phyloP scores from a whole-genome alignment of 2,888 invertebrate genomes.

The Leucoptera coffeella region DNA sequence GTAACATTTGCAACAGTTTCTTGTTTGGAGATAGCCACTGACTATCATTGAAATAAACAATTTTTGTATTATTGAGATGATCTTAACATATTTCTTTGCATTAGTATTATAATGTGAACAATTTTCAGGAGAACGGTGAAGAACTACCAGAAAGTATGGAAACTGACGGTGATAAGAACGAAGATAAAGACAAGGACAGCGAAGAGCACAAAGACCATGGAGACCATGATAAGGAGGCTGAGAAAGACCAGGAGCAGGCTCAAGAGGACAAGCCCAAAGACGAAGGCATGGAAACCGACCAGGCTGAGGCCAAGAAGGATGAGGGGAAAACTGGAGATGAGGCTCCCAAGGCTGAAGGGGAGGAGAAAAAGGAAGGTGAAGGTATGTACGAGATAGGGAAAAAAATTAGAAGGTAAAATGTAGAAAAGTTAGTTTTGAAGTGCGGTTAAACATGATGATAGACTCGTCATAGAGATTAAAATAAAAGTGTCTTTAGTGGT shows the following conservation, averaged over 20 bases:
- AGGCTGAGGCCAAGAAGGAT: conserved; percentile 3
- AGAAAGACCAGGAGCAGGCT: conserved; percentile 1
- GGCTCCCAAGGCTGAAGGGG: conserved; percentile 5
- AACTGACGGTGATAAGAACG: background rate
- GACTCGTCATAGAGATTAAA: background rate
- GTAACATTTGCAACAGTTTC: too few relatives aligned
- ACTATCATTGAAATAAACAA: too few relatives aligned
- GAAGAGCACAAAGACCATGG: background rate
- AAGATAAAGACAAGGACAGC: background rate
- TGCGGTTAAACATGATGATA: too few relatives aligned
- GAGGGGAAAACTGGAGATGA: conserved; percentile 1
- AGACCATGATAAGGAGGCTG: conserved; percentile 4
- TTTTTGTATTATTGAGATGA: too few relatives aligned
- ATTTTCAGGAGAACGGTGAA: background rate
- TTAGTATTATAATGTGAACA: too few relatives aligned
- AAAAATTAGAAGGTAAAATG: too few relatives aligned
- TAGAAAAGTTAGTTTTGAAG: too few relatives aligned
- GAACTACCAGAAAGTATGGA: background rate
- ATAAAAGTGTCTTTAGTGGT: background rate
- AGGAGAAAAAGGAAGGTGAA: conserved; percentile 9
- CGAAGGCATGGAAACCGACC: conserved; percentile 1
- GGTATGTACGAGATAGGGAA: background rate
- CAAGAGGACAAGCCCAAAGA: too few relatives aligned
- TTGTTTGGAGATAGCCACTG: too few relatives aligned
- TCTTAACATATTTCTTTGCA: too few relatives aligned